Conservation (phyloP, 2,113 vertebrate species). For the Penelope pileata region DNA sequence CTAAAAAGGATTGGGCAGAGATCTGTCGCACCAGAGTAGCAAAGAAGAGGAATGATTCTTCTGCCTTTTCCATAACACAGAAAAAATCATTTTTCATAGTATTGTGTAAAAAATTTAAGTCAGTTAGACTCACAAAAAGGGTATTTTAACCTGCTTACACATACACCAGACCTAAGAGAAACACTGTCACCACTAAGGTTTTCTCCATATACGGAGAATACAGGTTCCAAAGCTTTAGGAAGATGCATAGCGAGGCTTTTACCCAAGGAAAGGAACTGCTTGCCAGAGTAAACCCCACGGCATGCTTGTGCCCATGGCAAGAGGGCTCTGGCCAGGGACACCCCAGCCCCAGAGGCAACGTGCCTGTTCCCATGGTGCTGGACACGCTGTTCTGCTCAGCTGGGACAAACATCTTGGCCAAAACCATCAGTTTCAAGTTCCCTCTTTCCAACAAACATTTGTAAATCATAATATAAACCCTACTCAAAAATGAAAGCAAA, state of each 20-base stretch:
- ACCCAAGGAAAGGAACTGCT: neutral
- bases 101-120: neutral
- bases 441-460: neutral
- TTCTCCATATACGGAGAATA: too few relatives aligned
- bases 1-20: neutral
- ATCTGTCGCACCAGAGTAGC: neutral
- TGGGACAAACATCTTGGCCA: neutral
- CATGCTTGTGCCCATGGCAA: neutral
- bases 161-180: neutral
- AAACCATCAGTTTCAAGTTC: neutral
- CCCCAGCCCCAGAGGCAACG: neutral
- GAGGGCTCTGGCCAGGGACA: neutral
- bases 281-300: neutral
- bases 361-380: neutral
- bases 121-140: neutral
- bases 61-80: neutral
- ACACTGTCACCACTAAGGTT: neutral
- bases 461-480: neutral
- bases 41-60: neutral
- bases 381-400: neutral
- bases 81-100: slow-evolving; percentile 37
- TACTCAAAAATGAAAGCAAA: neutral
- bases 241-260: neutral
- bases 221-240: neutral
- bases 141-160: neutral